phyloP scores from a whole-genome alignment of 2,888 invertebrate genomes.

The Scaptomyza tumidula region DNA sequence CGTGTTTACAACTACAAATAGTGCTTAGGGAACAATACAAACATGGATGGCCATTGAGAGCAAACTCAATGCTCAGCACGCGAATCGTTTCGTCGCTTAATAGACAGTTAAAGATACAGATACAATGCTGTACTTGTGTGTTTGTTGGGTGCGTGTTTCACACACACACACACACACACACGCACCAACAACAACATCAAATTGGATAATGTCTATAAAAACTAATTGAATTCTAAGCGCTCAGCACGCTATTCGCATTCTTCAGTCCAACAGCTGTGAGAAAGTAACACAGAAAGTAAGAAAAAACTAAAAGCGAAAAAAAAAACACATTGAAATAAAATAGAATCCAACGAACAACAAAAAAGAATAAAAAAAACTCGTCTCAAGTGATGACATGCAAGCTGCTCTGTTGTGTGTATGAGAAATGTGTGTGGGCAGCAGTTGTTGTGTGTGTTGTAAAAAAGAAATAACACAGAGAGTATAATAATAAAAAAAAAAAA shows the following conservation, averaged over 20 bases:
- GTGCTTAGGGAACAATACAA: constrained; percentile 72
- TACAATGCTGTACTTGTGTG: constrained; percentile 20
- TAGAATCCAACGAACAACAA: constrained; percentile 15
- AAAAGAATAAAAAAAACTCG: constrained; percentile 42
- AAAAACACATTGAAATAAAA: constrained; percentile 36
- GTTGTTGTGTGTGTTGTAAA: constrained; percentile 36
- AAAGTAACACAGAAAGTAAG: constrained; percentile 55
- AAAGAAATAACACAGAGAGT: constrained; percentile 11
- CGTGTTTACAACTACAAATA: constrained; percentile 71
- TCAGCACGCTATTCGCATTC: constrained; percentile 73
- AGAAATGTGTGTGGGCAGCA: constrained; percentile 41
- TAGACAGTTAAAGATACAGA: constrained; percentile 70
- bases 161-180: constrained; percentile 42
- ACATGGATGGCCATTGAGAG: constrained; percentile 74
- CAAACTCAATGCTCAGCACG: constrained; percentile 68
- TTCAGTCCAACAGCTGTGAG: constrained; percentile 70
- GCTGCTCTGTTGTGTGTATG: constrained; percentile 48
- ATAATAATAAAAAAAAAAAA: constrained; percentile 22
- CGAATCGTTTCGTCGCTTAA: constrained; percentile 70
- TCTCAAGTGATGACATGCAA: constrained; percentile 76
- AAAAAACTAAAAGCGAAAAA: constrained; percentile 47
- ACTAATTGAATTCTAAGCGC: constrained; percentile 81
- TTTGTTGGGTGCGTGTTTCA: constrained; percentile 18
- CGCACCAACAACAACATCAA: constrained; percentile 63
- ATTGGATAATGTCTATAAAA: constrained; percentile 80